A percentile compares a stretch with the other conserved stretches of the same genome.
Conservation (phyloP, 2,113 vertebrate species). For the Anolis carolinensis region DNA sequence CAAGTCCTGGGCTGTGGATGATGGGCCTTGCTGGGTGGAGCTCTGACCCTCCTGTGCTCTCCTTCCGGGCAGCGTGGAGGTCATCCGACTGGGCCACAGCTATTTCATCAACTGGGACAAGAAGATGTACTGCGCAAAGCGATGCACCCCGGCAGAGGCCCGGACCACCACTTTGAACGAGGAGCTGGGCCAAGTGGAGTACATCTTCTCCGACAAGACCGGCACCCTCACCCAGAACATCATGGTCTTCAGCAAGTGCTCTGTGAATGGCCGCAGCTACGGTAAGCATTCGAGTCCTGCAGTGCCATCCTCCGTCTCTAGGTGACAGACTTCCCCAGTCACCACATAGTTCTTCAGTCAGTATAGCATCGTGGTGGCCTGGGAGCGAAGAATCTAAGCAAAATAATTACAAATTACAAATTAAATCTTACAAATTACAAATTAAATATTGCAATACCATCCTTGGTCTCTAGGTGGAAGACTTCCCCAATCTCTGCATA, state of each 20-base stretch:
- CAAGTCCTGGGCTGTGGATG: too few species aligned
- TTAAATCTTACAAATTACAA: too few species aligned
- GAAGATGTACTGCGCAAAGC: slow-evolving; percentile 89
- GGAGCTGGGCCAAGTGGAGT: slow-evolving; percentile 95
- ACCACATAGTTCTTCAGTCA: neutral
- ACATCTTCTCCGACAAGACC: slow-evolving; percentile 82
- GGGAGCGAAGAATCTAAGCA: neutral
- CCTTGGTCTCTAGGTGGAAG: too few species aligned
- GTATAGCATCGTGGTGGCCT: neutral
- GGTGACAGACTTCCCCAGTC: too few species aligned
- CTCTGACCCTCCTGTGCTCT: neutral
- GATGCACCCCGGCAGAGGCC: slow-evolving; percentile 84
- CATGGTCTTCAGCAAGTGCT: slow-evolving; percentile 96
- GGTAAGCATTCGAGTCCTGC: slow-evolving; percentile 68
- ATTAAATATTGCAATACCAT: too few species aligned
- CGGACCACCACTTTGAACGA: slow-evolving; percentile 92
- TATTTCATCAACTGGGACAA: slow-evolving; percentile 98
- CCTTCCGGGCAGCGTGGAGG: slow-evolving; percentile 83
- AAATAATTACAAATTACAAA: too few species aligned
- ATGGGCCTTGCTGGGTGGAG: neutral
- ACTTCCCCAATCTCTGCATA: too few species aligned
- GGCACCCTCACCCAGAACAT: slow-evolving; percentile 91
- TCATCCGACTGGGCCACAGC: slow-evolving; percentile 92
- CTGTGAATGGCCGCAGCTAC: slow-evolving; percentile 84
- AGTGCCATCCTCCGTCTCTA: too few species aligned